These are phyloP conservation scores for Coryphaenoides rupestris DNA, from an alignment of 2,113 vertebrate species.

Conservation along the genomic window DNA sequence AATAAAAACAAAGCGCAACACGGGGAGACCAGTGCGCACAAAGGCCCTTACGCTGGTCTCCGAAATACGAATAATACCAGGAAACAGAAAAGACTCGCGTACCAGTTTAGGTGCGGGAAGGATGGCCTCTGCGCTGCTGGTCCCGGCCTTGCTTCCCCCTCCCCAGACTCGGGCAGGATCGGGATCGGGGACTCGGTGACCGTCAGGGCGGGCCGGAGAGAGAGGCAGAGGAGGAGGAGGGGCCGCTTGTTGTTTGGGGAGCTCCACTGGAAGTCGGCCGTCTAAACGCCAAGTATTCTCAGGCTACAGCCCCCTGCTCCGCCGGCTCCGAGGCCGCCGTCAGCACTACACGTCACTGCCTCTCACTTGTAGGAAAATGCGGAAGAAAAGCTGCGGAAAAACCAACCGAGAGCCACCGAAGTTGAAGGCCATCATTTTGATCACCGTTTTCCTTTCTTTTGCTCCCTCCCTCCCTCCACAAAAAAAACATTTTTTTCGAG, in stretches of 20 bases:
- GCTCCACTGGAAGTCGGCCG: slow-evolving; percentile 68
- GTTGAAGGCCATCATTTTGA: slow-evolving; percentile 53
- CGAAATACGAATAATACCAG: slow-evolving; percentile 30
- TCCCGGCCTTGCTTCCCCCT: slow-evolving; percentile 72
- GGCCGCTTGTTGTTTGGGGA: slow-evolving; percentile 81
- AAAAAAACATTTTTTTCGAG: no score
- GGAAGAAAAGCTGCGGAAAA: slow-evolving; percentile 84
- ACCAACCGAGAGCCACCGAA: slow-evolving; percentile 68
- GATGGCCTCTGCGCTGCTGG: slow-evolving; percentile 62
- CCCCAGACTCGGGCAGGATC: slow-evolving; percentile 78
- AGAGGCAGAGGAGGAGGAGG: slow-evolving; percentile 88
- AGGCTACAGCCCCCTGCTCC: slow-evolving; percentile 86
- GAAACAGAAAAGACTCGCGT: slow-evolving; percentile 50
- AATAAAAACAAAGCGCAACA: slow-evolving; percentile 41
- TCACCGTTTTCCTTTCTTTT: no score
- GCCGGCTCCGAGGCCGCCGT: slow-evolving; percentile 86
- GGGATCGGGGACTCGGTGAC: slow-evolving; percentile 80
- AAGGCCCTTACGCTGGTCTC: slow-evolving; percentile 16
- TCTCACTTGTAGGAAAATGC: slow-evolving; percentile 88
- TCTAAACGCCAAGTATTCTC: slow-evolving; percentile 70
- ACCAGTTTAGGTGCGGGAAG: slow-evolving; percentile 64
- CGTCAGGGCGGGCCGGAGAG: slow-evolving; percentile 84
- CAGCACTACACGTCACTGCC: slow-evolving; percentile 90
- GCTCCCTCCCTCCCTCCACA: no score
- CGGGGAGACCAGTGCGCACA: background rate